Conservation (phyloP, 35 echinoderm and acorn worm species). For the Heliocidaris erythrogramma region DNA sequence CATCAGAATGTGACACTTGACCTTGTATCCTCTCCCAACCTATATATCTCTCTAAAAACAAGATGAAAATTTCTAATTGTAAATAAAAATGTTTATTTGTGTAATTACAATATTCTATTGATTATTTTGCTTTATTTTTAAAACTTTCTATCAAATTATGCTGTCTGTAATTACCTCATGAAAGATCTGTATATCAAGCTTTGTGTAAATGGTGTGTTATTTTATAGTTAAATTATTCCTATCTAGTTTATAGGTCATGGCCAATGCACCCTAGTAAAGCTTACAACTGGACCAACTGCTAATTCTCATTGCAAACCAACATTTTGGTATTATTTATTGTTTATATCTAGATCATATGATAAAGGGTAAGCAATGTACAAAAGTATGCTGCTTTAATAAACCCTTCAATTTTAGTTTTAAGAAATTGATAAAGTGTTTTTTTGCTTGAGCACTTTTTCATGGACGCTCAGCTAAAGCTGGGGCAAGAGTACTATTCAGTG, state of each 20-base stretch:
- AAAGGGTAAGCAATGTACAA: background rate
- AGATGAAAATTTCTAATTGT: slow-evolving; percentile 1
- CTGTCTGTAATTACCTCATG: slow-evolving; percentile 44
- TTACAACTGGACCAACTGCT: background rate
- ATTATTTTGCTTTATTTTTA: slow-evolving; percentile 43
- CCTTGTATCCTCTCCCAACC: background rate
- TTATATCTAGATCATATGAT: background rate
- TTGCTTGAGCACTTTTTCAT: background rate
- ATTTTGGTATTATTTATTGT: no score
- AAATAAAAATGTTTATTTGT: slow-evolving; percentile 22
- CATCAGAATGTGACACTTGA: background rate
- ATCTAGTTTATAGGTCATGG: background rate
- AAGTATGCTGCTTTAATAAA: background rate
- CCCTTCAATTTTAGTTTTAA: background rate
- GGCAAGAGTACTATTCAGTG: background rate
- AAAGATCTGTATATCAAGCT: slow-evolving; percentile 24
- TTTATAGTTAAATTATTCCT: slow-evolving; percentile 13
- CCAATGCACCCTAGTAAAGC: background rate
- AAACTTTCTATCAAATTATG: slow-evolving; percentile 33
- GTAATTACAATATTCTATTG: slow-evolving; percentile 26
- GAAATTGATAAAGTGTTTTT: background rate
- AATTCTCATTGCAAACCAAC: background rate
- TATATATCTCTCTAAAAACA: background rate
- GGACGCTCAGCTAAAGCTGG: background rate
- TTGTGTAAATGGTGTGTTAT: slow-evolving; percentile 1